Percentiles rank a stretch among this genome's conserved stretches.
Evolutionary conservation across 2,888 invertebrate species (phyloP).

Genomic region (Teleiodes luculella): DNA sequence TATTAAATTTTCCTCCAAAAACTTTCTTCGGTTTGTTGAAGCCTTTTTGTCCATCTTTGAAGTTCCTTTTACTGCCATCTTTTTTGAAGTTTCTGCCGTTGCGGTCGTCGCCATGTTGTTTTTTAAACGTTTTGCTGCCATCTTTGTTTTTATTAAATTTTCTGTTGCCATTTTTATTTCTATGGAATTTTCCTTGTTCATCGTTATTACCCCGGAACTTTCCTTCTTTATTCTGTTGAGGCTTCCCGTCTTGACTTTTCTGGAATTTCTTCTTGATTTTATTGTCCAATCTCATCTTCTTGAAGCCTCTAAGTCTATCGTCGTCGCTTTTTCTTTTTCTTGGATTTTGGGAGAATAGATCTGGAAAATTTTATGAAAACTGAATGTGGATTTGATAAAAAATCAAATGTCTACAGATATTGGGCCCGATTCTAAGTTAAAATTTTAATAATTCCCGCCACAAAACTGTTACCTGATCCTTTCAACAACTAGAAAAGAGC

Average conservation of each 20-base stretch:
- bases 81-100: slow-evolving; percentile 34
- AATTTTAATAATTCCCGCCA: too few relatives aligned
- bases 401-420: too few relatives aligned
- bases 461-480: too few relatives aligned
- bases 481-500: too few relatives aligned
- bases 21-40: slow-evolving; percentile 55
- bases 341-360: slow-evolving; percentile 56
- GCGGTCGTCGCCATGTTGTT: slow-evolving; percentile 34
- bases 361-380: slow-evolving; percentile 42
- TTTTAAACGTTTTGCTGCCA: slow-evolving; percentile 35
- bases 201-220: too few relatives aligned
- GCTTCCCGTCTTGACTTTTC: slow-evolving; percentile 33
- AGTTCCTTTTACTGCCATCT: background rate
- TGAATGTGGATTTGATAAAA: too few relatives aligned
- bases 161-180: slow-evolving; percentile 32
- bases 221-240: slow-evolving; percentile 34
- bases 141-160: slow-evolving; percentile 37
- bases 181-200: slow-evolving; percentile 29
- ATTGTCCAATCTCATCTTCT: slow-evolving; percentile 67
- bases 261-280: slow-evolving; percentile 62
- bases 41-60: slow-evolving; percentile 30
- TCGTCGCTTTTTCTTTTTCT: slow-evolving; percentile 59
- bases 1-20: slow-evolving; percentile 63
- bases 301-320: slow-evolving; percentile 58
- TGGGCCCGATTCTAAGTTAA: too few relatives aligned